Evolutionary conservation across 2,797 vertebrate species (phyloP).

Genomic region (Hydrolagus colliei): DNA sequence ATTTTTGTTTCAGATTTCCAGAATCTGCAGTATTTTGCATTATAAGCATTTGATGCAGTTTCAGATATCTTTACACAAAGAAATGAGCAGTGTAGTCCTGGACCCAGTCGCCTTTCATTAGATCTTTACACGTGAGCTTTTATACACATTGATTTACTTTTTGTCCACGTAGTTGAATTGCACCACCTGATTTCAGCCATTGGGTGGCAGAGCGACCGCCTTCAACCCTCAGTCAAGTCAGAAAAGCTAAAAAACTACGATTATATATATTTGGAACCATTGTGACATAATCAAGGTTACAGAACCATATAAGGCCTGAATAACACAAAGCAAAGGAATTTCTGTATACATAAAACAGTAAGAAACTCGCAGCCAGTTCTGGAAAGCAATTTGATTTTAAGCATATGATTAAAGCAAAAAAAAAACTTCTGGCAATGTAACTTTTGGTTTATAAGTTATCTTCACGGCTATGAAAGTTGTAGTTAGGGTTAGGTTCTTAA

Average conservation of each 20-base stretch:
- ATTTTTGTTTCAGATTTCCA: no score
- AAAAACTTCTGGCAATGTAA: neutral
- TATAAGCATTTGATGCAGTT: no score
- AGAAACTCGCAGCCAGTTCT: neutral
- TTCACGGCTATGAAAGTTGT: neutral
- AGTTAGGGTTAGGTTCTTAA: neutral
- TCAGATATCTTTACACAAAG: no score
- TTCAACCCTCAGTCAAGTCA: slow-evolving; percentile 49
- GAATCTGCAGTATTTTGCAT: no score
- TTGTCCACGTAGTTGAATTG: neutral
- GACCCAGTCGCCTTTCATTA: neutral
- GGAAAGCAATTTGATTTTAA: neutral
- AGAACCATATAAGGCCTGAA: slow-evolving; percentile 43
- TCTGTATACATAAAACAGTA: neutral
- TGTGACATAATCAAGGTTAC: slow-evolving; percentile 46
- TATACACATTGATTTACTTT: neutral
- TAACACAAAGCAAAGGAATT: slow-evolving; percentile 35
- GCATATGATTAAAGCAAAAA: neutral
- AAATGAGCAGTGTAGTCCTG: no score
- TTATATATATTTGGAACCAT: slow-evolving; percentile 51
- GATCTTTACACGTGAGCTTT: neutral
- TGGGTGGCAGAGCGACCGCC: slow-evolving; percentile 48
- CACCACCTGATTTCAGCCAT: slow-evolving; percentile 44
- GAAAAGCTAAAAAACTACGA: slow-evolving; percentile 50
- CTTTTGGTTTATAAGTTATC: neutral